Evolutionary conservation across 2,888 invertebrate species (phyloP), one percentile per base, ranked within the genome.

Genomic region (Anthophora plumipes): DNA sequence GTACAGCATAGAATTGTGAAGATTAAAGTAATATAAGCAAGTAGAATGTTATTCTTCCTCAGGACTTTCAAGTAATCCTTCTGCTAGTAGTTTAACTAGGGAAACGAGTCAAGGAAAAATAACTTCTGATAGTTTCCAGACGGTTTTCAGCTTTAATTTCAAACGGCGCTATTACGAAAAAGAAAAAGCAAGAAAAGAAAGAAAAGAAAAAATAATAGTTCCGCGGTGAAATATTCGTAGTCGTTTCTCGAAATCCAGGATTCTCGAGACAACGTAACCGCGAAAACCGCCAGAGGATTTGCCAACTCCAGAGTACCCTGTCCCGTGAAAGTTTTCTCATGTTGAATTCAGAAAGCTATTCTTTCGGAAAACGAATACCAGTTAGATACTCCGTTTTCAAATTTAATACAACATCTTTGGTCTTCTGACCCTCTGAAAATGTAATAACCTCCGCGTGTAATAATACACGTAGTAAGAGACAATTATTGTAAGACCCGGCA

Each of bases 241-340:
- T 39, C 8, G 9, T 52, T 68, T 52, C 52, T 31, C 50, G 31
- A 66, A 73, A 73, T 77, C 61, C 61, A 14, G 55, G 69, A 61
- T 77, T 57, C 66, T 50, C 80, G 57, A 31, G 61, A 54, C 77
- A 77, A 80, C 64, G 74, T 60, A 83, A 77, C 72, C 67, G 59
- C 63, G 72, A 75, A 85, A 85, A 59, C 80, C 75, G 55, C 60
- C 31, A 57, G 64, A 83, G 85, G 80, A 83, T 85, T 85, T 85
- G 72, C 70, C 80, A 73, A 83, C 74, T 83, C 54, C 57, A 66
- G 48, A 71, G 77, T 69, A 74, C 57, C 31, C 57, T 70, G 72
- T 72, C 59, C 63, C 46, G 67, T 71, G 74, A 64, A 83, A 77
- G 74, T 85, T 71, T 83, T 48, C 67, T 69, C 69, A 74, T 78